A percentile compares a stretch with the other conserved stretches of the same genome.
Evolutionary conservation across 2,113 vertebrate species (phyloP).

Genomic region (Myrmophylax atrothorax): DNA sequence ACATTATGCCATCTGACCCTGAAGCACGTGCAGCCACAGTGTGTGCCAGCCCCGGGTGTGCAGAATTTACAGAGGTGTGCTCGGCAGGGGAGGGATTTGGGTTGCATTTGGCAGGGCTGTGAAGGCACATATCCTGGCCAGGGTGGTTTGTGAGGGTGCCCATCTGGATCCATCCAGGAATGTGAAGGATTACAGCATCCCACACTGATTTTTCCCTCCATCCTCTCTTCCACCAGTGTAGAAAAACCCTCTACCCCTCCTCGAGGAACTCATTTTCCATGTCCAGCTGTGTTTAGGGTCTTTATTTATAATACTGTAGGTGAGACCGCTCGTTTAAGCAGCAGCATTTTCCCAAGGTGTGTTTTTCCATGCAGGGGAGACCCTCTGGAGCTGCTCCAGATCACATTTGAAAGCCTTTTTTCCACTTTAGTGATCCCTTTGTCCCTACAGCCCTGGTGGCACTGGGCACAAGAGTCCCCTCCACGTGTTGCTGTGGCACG

Average conservation of each 20-base stretch:
- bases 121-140: accelerated
- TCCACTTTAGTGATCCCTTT: neutral
- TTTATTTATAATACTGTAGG: neutral
- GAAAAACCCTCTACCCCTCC: neutral
- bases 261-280: neutral
- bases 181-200: neutral
- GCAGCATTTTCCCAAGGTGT: neutral
- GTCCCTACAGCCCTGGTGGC: neutral
- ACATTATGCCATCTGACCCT: neutral
- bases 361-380: neutral
- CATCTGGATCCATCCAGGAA: neutral
- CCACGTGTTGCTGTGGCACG: accelerated
- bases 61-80: neutral
- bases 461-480: accelerated
- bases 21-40: accelerated
- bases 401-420: neutral
- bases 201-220: neutral
- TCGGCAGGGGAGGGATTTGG: neutral
- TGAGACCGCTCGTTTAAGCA: neutral
- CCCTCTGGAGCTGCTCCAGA: neutral
- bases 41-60: accelerated
- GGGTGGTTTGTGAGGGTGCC: neutral
- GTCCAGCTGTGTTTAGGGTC: neutral
- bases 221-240: neutral
- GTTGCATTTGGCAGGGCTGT: neutral